Percentiles rank a stretch among this genome's conserved stretches.
These are phyloP conservation scores for Agrochola litura DNA, from an alignment of 2,888 invertebrate genomes.

Conservation along the genomic window DNA sequence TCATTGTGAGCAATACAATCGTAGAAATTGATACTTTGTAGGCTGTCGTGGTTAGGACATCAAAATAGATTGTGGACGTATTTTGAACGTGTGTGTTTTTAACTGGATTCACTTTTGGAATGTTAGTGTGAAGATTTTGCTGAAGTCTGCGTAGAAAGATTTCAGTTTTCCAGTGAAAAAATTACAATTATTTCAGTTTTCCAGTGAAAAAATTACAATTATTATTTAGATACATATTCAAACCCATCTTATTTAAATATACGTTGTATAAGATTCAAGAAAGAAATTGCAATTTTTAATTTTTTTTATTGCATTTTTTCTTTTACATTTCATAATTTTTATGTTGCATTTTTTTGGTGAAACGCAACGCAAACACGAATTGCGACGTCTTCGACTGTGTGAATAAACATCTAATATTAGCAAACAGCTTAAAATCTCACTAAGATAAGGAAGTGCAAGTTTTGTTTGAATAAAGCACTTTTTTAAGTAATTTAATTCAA, in stretches of 20 bases:
- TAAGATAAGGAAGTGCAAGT: no score
- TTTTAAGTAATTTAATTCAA: no score
- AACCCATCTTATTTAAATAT: not conserved
- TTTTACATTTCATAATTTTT: not conserved
- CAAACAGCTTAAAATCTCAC: no score
- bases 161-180: not conserved
- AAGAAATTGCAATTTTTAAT: no score
- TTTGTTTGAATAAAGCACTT: no score
- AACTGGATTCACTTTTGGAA: not conserved
- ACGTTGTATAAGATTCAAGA: not conserved
- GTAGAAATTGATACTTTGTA: conserved; percentile 50
- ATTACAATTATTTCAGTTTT: not conserved
- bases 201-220: no score
- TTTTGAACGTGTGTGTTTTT: not conserved
- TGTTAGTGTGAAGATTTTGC: not conserved
- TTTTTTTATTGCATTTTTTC: no score
- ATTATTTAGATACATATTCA: not conserved
- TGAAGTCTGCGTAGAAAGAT: not conserved
- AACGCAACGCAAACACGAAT: not conserved
- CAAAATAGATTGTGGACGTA: conserved; percentile 5
- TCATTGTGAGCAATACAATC: conserved; percentile 39
- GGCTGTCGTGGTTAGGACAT: conserved; percentile 22
- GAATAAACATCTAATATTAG: no score
- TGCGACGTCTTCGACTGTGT: not conserved
- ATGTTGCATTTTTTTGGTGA: no score